Conservation (phyloP, 1,140 invertebrate species). For the Adelges cooleyi region DNA sequence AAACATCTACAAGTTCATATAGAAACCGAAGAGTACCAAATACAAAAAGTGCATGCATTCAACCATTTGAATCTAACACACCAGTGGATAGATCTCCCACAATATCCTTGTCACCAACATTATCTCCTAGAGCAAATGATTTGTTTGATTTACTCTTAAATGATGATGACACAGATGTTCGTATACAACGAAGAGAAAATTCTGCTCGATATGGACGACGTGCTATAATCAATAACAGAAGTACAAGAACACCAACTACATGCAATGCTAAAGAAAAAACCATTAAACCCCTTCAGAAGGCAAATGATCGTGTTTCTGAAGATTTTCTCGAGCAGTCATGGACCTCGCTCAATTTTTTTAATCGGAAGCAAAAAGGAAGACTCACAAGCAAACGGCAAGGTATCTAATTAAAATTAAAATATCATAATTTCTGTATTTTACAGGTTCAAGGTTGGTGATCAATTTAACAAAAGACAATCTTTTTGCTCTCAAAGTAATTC, state of each 20-base stretch:
- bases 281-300: neutral
- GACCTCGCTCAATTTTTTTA: conserved; percentile 35
- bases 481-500: too few species aligned
- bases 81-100: conserved; percentile 6
- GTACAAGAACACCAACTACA: neutral
- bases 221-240: conserved; percentile 1
- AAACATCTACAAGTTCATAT: neutral
- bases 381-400: conserved; percentile 13
- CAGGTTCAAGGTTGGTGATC: too few species aligned
- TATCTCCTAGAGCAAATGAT: conserved; percentile 3
- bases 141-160: conserved; percentile 1
- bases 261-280: neutral
- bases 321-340: conserved; percentile 35
- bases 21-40: conserved; percentile 15
- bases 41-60: conserved; percentile 15
- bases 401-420: too few species aligned
- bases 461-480: too few species aligned
- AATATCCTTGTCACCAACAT: conserved; percentile 2
- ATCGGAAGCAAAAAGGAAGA: conserved; percentile 35
- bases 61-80: neutral
- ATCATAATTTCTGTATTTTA: too few species aligned
- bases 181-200: conserved; percentile 4
- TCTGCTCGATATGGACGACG: conserved; percentile 29
- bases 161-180: conserved; percentile 2
- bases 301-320: conserved; percentile 20